Conservation (phyloP, 2,888 invertebrate genomes). For the Drosophila quinaria region DNA sequence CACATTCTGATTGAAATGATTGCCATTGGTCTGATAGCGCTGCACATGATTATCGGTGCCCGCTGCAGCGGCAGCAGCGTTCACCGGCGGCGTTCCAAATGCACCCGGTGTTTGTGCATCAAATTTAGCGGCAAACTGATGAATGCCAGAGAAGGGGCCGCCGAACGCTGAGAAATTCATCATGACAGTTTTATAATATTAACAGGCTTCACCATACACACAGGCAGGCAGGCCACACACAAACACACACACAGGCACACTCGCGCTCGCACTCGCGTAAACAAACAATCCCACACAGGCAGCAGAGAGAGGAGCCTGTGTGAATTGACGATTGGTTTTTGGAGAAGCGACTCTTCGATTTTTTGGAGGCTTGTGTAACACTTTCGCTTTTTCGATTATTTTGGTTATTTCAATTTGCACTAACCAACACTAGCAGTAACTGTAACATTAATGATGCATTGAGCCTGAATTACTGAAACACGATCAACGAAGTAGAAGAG, state of each 20-base stretch:
- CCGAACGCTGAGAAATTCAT: constrained; percentile 86
- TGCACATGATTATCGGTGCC: constrained; percentile 84
- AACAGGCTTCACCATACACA: constrained; percentile 40
- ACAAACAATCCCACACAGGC: constrained; percentile 19
- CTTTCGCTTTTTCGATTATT: constrained; percentile 61
- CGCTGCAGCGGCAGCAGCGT: constrained; percentile 79
- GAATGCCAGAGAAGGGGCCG: constrained; percentile 86
- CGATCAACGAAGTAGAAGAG: constrained; percentile 54
- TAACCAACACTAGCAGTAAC: constrained; percentile 48
- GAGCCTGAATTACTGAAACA: constrained; percentile 46
- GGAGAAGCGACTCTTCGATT: constrained; percentile 22
- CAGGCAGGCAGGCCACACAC: constrained; percentile 8
- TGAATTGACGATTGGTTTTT: constrained; percentile 37
- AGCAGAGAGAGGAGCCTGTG: constrained; percentile 22
- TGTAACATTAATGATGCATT: constrained; percentile 44
- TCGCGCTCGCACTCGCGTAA: constrained; percentile 20
- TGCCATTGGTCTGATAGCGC: constrained; percentile 86
- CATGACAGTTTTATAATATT: constrained; percentile 74
- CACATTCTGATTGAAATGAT: constrained; percentile 86
- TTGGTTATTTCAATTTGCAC: constrained; percentile 50
- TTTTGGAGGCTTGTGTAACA: constrained; percentile 62
- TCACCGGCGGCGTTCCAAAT: constrained; percentile 84
- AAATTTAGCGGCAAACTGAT: constrained; percentile 86
- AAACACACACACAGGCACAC: constrained; percentile 23
- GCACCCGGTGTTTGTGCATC: constrained; percentile 85